Base-by-base conservation (phyloP, 2,797 vertebrate species). In the Hephaestus fuliginosus region DNA sequence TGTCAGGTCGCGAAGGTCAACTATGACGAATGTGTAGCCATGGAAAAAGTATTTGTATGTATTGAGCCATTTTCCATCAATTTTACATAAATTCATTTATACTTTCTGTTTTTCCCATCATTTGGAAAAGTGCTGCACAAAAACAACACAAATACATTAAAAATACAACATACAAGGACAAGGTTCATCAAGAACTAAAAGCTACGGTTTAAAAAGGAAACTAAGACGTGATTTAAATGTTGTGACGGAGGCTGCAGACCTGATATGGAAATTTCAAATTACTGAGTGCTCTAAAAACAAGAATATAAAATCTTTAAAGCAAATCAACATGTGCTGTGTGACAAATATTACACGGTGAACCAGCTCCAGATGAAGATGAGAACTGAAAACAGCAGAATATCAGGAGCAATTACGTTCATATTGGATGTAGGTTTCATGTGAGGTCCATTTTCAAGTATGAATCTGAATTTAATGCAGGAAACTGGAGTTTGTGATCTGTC, bases 121-220 rank as follows among this genome's bases (percentile, higher is more conserved):
- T 41, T 67, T 49, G 17, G 5, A 12, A 74, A 75, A 80, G 44
- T 64, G 58, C 33, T 36, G 3, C 5, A 51, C n/a, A 43, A 49
- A 76, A 71, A 18, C 0, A 48, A 14, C 1, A 14, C 8, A 25
- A 15, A 73, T 39, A 20, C 46, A 57, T 57, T 25, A 1, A 25
- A 25, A 25, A 25, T 25, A 25, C 25, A 36, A 49, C 36, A 39
- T 81, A 78, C 57, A 61, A 76, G 64, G 58, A 51, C 76, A 79
- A 5, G 8, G 39, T 44, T 58, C 44, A 58, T 71, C 20, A 20
- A 44, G 25, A 28, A 41, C 60, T 64, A 11, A 39, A 66, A 65
- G 53, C 60, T 52, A 20, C 0, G 3, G 53, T 8, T 13, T 8
- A 30, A 43, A 52, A 15, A 56, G 1, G 28, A 5, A 44, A 14